Conservation (phyloP, 2,113 vertebrate species). For the Lota lota region DNA sequence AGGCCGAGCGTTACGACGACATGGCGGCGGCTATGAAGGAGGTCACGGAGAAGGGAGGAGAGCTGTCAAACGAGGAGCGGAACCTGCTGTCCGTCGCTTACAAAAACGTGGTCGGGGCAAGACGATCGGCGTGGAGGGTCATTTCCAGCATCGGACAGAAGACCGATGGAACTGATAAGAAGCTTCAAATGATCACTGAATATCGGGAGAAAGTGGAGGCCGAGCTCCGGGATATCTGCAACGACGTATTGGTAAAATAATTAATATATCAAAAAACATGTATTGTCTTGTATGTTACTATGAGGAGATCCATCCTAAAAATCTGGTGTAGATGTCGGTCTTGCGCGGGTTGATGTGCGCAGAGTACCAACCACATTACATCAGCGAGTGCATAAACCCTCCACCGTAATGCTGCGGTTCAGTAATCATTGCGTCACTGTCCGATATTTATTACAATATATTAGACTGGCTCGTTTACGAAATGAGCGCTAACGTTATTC, state of each 20-base stretch:
- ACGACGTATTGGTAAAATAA: conserved; percentile 82
- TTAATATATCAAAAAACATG: not conserved
- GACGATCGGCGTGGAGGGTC: conserved; percentile 92
- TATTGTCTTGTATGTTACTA: too few relatives aligned
- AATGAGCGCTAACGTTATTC: too few relatives aligned
- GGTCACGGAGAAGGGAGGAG: conserved; percentile 83
- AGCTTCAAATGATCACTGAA: conserved; percentile 84
- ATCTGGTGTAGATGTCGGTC: too few relatives aligned
- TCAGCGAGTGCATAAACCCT: too few relatives aligned
- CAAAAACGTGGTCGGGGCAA: conserved; percentile 93
- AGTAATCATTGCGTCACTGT: too few relatives aligned
- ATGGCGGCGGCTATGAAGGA: conserved; percentile 93
- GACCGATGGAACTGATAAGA: conserved; percentile 82
- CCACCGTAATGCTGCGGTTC: too few relatives aligned
- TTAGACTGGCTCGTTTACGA: too few relatives aligned
- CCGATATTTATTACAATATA: too few relatives aligned
- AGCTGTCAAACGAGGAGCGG: conserved; percentile 92
- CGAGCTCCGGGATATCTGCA: conserved; percentile 89
- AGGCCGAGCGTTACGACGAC: conserved; percentile 96
- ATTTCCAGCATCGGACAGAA: conserved; percentile 90
- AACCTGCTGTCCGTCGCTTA: conserved; percentile 97
- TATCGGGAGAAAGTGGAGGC: conserved; percentile 90
- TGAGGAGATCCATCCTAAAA: too few relatives aligned
- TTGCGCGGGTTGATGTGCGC: too few relatives aligned
- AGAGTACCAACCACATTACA: too few relatives aligned